A percentile compares a stretch with the other conserved stretches of the same genome.
These are phyloP conservation scores for Copidosoma aretas DNA, from an alignment of 2,888 invertebrate genomes.

Conservation along the genomic window DNA sequence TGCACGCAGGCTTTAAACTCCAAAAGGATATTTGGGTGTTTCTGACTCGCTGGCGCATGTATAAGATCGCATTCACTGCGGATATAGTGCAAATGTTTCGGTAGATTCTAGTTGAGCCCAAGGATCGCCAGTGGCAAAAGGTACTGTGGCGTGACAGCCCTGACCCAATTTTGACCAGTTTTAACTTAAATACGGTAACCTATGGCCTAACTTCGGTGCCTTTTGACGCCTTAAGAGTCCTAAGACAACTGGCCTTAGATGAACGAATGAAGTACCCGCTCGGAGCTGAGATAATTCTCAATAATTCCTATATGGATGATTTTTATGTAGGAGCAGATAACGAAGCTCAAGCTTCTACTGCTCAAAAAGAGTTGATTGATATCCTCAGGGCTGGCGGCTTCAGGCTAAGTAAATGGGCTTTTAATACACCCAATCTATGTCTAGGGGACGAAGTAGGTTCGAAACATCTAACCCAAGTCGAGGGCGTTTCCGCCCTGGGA, in stretches of 20 bases:
- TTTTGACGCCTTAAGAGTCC: background rate
- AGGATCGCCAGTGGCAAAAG: background rate
- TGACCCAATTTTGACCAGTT: background rate
- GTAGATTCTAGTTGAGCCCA: background rate
- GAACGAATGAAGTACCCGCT: background rate
- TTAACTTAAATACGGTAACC: slow-evolving; percentile 6
- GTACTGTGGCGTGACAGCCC: background rate
- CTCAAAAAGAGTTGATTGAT: no score
- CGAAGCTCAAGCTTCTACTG: no score
- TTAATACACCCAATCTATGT: no score
- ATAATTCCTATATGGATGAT: background rate
- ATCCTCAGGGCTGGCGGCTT: no score
- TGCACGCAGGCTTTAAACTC: no score
- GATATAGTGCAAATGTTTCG: slow-evolving; percentile 6
- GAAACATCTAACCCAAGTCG: no score
- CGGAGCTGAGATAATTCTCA: background rate
- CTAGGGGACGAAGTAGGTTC: no score
- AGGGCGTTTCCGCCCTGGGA: no score
- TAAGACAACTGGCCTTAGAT: slow-evolving; percentile 1
- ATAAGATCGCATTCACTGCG: background rate
- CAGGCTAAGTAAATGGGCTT: no score
- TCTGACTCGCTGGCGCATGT: no score
- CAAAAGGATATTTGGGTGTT: no score
- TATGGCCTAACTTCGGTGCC: slow-evolving; percentile 6
- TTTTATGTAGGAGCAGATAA: background rate